Base-by-base conservation (phyloP, 2,888 invertebrate genomes). In the Aproaerema taeniolella region DNA sequence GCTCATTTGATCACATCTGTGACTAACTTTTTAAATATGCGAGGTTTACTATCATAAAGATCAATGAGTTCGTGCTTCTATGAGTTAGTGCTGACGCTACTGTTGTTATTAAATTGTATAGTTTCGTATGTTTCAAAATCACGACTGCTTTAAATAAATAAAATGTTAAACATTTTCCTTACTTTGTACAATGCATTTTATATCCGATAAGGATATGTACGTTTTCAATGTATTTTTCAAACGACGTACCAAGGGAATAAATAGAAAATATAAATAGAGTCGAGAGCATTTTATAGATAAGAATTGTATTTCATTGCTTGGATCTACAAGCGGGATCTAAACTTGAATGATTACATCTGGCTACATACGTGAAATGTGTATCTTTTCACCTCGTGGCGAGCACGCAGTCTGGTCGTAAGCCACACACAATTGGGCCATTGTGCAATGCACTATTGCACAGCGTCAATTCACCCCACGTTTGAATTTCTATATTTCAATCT, bases 311-410 rank as follows among this genome's bases (percentile, higher is more conserved):
- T 29, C 12, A 29, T 28, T 29, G 29, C 29, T 29, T 5, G 16
- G 15, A 29, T 16, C 30, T 17, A 30, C 28, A 36, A 29, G 36
- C 31, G 30, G 12, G 32, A 43, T 46, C 35, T 34, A 17, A 42
- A 39, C 46, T 50, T 47, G 49, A 55, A 52, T 51, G 52, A 52
- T 56, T 52, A 38, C 47, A 50, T 44, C 46, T 42, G 31, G 40
- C 33, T 43, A 37, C 42, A 41, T 34, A 46, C 39, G 42, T 50
- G 43, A 52, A 50, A 47, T 46, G 49, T 53, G 47, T 42, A 49
- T 52, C 50, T 54, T 55, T 51, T 45, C 39, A 47, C 38, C 42
- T 34, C 24, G 36, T 5, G 11, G 29, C 29, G 29, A n/a, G 29
- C 26, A 29, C 29, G 26, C n/a, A 26, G 26, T 26, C 8, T n/a